Conservation (phyloP, 2,888 invertebrate species). For the Pandemis heparana region DNA sequence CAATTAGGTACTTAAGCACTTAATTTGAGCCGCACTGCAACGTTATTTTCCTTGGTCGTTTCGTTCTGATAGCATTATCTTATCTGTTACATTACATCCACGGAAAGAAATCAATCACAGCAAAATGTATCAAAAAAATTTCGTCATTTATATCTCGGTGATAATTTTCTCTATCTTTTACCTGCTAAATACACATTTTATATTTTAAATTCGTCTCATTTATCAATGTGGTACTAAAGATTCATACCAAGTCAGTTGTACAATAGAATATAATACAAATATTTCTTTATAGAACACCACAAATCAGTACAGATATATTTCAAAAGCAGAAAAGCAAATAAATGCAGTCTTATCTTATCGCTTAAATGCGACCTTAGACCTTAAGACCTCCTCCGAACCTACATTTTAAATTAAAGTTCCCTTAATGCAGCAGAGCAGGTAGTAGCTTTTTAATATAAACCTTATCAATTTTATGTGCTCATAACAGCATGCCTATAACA, state of each 20-base stretch:
- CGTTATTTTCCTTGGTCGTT: conserved; percentile 1
- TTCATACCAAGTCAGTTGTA: too few species aligned
- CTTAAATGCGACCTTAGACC: too few species aligned
- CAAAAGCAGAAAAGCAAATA: too few species aligned
- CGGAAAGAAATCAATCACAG: conserved; percentile 1
- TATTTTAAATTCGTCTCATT: not conserved
- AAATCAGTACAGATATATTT: too few species aligned
- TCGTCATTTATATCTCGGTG: not conserved
- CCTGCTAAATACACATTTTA: not conserved
- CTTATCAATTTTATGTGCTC: too few species aligned
- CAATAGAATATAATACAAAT: too few species aligned
- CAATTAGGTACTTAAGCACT: not conserved
- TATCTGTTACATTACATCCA: not conserved
- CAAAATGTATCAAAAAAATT: conserved; percentile 2
- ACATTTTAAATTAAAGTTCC: too few species aligned
- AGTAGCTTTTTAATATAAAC: too few species aligned
- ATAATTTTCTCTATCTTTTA: not conserved
- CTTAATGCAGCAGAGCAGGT: too few species aligned
- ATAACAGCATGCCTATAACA: not conserved
- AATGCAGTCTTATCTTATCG: too few species aligned
- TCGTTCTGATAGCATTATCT: conserved; percentile 13
- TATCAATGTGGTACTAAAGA: not conserved
- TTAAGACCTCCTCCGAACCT: too few species aligned
- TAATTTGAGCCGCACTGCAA: not conserved
- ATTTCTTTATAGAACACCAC: too few species aligned